Evolutionary conservation across 1,140 invertebrate species (phyloP), one percentile per base, ranked within the genome.

Genomic region (Amyelois transitella): DNA sequence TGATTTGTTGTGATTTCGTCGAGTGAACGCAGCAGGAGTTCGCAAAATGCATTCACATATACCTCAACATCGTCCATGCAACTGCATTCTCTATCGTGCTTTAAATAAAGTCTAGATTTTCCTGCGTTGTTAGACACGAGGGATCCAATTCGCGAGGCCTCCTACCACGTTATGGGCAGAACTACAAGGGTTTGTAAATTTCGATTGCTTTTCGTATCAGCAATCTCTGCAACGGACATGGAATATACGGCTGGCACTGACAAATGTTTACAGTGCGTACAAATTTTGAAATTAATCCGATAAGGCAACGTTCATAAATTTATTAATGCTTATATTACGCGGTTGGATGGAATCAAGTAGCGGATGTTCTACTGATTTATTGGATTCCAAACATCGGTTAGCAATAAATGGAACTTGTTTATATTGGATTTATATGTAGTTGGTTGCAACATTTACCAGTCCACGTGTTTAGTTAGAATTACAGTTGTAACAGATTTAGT

Each of bases 1-100:
- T 85, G 80, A 85, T 87, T 87, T 87, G 84, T 87, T 82, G 80
- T 85, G 77, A 82, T 84, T 80, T 73, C 75, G 68, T 62, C 62
- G 73, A 82, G 78, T 69, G 74, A 75, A 65, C 81, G 62, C 84
- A 85, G 81, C 81, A 72, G 81, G 84, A 58, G 76, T 75, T 77
- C 76, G 77, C 73, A 74, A 80, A 82, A 70, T 79, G 77, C 75
- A 80, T 78, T 62, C 75, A 72, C 63, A 73, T 64, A 66, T 63
- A 54, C 63, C 48, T n/a, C 10, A 28, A 61, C n/a, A 14, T 6
- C 49, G n/a, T 48, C 25, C 63, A 70, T 25, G 43, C 69, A 8
- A 65, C 58, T 68, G 64, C 67, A 60, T 60, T 57, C 72, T 66
- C 64, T 77, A 76, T 58, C 20, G 28, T 28, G 38, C 58, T 60